Base-by-base conservation (phyloP, 2,888 invertebrate genomes). In the Parasteatoda lunata region DNA sequence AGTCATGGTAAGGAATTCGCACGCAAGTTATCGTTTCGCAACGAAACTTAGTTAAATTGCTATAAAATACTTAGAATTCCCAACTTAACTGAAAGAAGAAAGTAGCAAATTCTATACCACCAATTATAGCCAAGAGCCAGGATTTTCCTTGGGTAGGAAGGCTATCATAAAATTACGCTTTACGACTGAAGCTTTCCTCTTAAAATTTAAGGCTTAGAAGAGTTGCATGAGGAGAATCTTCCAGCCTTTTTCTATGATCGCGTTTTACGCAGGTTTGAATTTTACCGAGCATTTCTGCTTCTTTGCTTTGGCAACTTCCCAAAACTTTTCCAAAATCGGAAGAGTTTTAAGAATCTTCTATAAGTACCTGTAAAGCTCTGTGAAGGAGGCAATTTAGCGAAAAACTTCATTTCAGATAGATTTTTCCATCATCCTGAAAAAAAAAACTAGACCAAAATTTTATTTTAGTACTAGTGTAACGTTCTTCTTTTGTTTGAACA, bases 151-250 rank as follows among this genome's bases (percentile, higher is more conserved):
- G 48, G 59, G 48, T 5, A 68, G 49, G 59, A 81, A 73, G 68
- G 75, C 5, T 8, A 75, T 73, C 73, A 81, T 81, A 81, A 81
- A 81, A 81, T 81, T 75, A 75, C 73, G 81, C 80, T 80, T 80
- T 80, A 80, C 80, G 80, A 80, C 59, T 75, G 69, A 51, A 70
- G 51, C 48, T 51, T 68, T 81, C 68, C 80, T 69, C 73, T 66
- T 75, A 81, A 81, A 81, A 75, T 81, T 81, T 75, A 73, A 75
- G 59, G 69, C 73, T 69, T 45, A 59, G 73, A 15, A 81, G 45
- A 13, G 9, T 66, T 68, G 13, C 54, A 80, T 51, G 30, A 48
- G 52, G 49, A 51, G 8, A 69, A 11, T 77, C 81, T 65, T 49
- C 59, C 30, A 52, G 72, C 69, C 11, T 65, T 77, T 47, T 45